Percentiles rank a stretch among this genome's conserved stretches.
phyloP scores from a whole-genome alignment of 1,140 invertebrate species.

The Aphaenogaster ashmeadi region DNA sequence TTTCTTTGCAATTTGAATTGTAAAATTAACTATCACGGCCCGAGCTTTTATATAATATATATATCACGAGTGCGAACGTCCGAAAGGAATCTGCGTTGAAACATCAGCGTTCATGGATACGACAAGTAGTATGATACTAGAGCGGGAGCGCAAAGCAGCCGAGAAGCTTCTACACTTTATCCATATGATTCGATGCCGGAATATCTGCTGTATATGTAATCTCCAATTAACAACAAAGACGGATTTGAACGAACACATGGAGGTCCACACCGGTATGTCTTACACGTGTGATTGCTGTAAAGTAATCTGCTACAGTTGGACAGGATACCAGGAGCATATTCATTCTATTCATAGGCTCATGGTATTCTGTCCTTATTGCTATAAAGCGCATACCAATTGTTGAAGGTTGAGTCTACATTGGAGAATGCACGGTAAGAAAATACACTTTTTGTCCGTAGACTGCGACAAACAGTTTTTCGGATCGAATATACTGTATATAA shows the following conservation, averaged over 20 bases:
- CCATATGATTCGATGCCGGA: not conserved
- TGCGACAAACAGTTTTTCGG: not conserved
- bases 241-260: not conserved
- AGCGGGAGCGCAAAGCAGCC: not conserved
- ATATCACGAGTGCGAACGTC: not conserved
- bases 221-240: not conserved
- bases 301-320: not conserved
- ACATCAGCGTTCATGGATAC: not conserved
- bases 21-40: not conserved
- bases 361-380: not conserved
- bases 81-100: not conserved
- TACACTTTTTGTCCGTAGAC: not conserved
- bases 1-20: not conserved
- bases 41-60: not conserved
- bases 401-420: not conserved
- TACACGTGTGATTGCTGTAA: not conserved
- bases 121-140: not conserved
- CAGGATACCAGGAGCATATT: not conserved
- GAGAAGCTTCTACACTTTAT: not conserved
- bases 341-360: not conserved
- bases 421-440: constrained; percentile 4
- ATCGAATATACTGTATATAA: not conserved
- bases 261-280: not conserved
- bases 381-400: not conserved
- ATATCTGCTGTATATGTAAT: not conserved